A percentile compares a stretch with the other conserved stretches of the same genome.
phyloP scores from a whole-genome alignment of 2,888 invertebrate species.

The Pristionchus maxplancki region DNA sequence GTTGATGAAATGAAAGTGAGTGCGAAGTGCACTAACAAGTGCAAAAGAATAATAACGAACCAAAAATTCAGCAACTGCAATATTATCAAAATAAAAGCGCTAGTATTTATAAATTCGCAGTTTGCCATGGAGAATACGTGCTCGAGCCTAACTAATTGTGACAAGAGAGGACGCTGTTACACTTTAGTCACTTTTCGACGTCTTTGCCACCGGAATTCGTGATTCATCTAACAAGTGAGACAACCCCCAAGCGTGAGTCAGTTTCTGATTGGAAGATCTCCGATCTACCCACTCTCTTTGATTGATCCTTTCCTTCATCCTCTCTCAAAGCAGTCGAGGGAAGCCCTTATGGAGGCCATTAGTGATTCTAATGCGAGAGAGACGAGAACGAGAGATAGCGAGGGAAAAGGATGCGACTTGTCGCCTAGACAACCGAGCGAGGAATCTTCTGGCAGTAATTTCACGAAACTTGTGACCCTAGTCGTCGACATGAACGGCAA shows the following conservation, averaged over 20 bases:
- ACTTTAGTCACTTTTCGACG: background rate
- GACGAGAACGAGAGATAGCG: background rate
- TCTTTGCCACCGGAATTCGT: background rate
- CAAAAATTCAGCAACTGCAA: background rate
- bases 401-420: conserved; percentile 8
- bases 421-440: background rate
- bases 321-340: background rate
- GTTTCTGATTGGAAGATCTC: background rate
- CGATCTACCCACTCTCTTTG: background rate
- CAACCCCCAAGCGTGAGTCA: background rate
- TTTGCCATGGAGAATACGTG: background rate
- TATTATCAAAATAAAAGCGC: background rate
- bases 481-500: background rate
- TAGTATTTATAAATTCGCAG: background rate
- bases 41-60: background rate
- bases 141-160: background rate
- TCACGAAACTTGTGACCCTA: background rate
- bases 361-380: conserved; percentile 17
- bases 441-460: background rate
- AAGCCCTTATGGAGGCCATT: background rate
- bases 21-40: background rate
- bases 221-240: background rate
- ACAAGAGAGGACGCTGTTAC: background rate
- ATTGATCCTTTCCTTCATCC: background rate
- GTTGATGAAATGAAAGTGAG: background rate